phyloP scores from a whole-genome alignment of 2,113 vertebrate genomes.

The Engystomops pustulosus region DNA sequence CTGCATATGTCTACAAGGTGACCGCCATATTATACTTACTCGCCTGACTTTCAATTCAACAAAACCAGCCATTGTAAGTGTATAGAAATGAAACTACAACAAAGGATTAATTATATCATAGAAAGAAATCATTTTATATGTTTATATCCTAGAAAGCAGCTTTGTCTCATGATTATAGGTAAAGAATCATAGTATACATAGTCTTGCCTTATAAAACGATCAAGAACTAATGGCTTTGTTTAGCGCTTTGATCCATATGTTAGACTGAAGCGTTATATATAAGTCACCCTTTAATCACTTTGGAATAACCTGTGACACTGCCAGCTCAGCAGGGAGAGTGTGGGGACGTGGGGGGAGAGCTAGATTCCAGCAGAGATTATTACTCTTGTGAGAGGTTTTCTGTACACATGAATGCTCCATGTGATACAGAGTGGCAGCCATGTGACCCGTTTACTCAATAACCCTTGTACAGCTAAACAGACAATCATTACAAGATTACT shows the following conservation, averaged over 20 bases:
- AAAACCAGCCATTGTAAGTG: neutral
- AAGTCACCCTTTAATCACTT: conserved; percentile 27
- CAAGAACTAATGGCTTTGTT: neutral
- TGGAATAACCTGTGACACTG: conserved; percentile 55
- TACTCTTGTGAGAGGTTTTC: conserved; percentile 66
- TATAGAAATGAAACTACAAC: too few species aligned
- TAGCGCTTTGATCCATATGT: neutral
- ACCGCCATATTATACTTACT: neutral
- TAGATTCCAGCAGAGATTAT: conserved; percentile 73
- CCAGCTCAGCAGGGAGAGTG: conserved; percentile 61
- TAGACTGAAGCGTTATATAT: conserved; percentile 10
- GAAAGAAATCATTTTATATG: too few species aligned
- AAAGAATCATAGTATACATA: neutral
- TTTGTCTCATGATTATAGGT: neutral
- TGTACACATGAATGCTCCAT: conserved; percentile 71
- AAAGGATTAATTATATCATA: too few species aligned
- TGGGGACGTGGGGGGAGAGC: conserved; percentile 30
- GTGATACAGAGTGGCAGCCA: conserved; percentile 75
- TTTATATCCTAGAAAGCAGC: too few species aligned
- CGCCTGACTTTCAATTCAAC: neutral
- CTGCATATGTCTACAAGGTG: neutral
- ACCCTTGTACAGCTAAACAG: conserved; percentile 39
- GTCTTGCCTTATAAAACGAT: neutral
- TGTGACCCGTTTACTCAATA: conserved; percentile 72
- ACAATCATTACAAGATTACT: conserved; percentile 17